A percentile compares a stretch with the other conserved stretches of the same genome.
Conservation (phyloP, 2,888 invertebrate species). For the Chrysina gloriosa region DNA sequence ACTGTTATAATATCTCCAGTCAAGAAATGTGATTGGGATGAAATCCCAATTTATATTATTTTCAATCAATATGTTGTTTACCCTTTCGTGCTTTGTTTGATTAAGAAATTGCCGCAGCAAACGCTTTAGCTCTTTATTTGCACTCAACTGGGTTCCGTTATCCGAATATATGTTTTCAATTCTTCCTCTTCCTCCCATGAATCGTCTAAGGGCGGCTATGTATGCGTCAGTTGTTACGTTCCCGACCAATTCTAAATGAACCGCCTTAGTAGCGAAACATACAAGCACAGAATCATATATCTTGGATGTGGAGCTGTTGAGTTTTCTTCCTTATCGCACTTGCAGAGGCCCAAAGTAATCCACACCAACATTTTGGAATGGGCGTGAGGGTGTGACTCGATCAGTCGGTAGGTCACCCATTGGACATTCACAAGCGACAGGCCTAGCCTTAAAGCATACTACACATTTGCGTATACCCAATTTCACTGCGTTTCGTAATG, state of each 20-base stretch:
- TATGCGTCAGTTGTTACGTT: conserved; percentile 54
- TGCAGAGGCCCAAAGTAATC: conserved; percentile 45
- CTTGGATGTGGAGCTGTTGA: conserved; percentile 39
- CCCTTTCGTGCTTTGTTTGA: not conserved
- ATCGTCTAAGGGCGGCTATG: conserved; percentile 53
- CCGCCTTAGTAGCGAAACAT: conserved; percentile 55
- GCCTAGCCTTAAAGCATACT: not conserved
- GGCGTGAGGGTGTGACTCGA: conserved; percentile 3
- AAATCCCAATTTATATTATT: conserved; percentile 51
- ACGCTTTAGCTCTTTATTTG: conserved; percentile 50
- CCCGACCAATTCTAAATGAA: conserved; percentile 56
- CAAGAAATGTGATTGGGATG: conserved; percentile 51
- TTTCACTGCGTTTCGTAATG: not conserved
- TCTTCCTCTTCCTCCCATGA: conserved; percentile 53
- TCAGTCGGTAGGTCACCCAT: conserved; percentile 40
- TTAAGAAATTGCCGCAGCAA: too few relatives aligned
- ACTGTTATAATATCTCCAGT: conserved; percentile 47
- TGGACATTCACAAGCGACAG: not conserved
- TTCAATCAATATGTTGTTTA: not conserved
- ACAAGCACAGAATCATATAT: conserved; percentile 52
- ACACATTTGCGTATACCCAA: conserved; percentile 8
- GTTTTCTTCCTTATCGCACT: conserved; percentile 27
- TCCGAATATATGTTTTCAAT: conserved; percentile 52
- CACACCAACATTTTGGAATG: conserved; percentile 40
- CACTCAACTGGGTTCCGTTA: conserved; percentile 57